Conservation (phyloP, 2,888 invertebrate genomes). For the Pristionchus mayeri region DNA sequence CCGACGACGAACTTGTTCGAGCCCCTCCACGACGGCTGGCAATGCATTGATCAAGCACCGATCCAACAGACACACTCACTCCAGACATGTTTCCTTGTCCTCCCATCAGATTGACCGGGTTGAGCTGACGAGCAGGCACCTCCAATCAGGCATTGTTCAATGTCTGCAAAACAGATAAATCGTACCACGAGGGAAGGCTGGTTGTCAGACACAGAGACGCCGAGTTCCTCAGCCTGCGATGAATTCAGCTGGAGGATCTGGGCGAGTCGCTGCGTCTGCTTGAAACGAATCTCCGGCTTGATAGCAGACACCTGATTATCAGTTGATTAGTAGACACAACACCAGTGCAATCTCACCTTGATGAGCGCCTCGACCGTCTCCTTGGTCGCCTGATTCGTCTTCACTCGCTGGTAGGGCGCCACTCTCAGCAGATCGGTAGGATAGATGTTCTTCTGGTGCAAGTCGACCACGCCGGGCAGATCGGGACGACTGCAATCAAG, state of each 20-base stretch:
- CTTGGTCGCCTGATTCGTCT: background rate
- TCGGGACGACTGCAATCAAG: background rate
- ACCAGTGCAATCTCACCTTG: constrained; percentile 8
- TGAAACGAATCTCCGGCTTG: constrained; percentile 31
- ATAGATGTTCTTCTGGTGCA: constrained; percentile 2
- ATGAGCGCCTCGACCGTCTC: constrained; percentile 13
- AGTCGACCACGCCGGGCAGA: constrained; percentile 38
- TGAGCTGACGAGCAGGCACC: background rate
- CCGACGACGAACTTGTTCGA: constrained; percentile 22
- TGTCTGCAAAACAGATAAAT: background rate
- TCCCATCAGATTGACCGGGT: background rate
- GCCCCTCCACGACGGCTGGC: constrained; percentile 30
- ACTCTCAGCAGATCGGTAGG: constrained; percentile 23
- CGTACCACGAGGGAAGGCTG: background rate
- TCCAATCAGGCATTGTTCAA: background rate
- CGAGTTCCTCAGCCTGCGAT: background rate
- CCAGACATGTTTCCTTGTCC: constrained; percentile 5
- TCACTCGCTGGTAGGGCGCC: constrained; percentile 47
- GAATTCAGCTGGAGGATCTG: background rate
- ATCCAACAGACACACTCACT: background rate
- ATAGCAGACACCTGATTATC: constrained; percentile 29
- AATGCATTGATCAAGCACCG: background rate
- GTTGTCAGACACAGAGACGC: background rate
- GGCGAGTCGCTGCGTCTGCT: background rate
- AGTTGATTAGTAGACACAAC: no score